Evolutionary conservation across 2,888 invertebrate genomes (phyloP), one percentile per base, ranked within the genome.

Genomic region (Neocrepidodera transversa): DNA sequence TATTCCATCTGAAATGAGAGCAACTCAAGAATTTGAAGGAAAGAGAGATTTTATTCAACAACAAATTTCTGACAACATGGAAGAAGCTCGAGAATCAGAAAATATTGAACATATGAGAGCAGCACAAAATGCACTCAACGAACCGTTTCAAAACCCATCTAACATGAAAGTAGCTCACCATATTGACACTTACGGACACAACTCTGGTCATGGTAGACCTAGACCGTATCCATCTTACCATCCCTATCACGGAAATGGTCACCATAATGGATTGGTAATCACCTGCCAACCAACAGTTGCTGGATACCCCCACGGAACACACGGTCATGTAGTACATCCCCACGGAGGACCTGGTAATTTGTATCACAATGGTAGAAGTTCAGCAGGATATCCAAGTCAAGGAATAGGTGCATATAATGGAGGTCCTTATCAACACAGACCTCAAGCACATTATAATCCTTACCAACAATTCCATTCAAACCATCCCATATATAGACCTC

Each of bases 241-340:
- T 7, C 61, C 60, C 1, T 49, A 63, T n/a, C 65, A 69, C 14
- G n/a, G n/a, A n/a, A 62, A 64, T 11, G 65, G 62, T 17, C 52
- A 62, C 14, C 77, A 78, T 58, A 74, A 69, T 59, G 79, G 79
- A 6, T 66, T 80, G 23, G 78, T 79, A 2, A 79, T 80, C 35
- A 79, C 79, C n/a, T 80, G 80, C 60, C 79, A 79, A 69, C 80
- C 80, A 10, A 75, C 76, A 58, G 69, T 79, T 28, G 77, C 78
- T 45, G 80, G 80, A 42, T 79, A 78, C 55, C 76, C 78, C 20
- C 68, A 74, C 30, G 65, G 69, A 10, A 59, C 67, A 3, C 63
- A 62, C 11, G 26, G 6, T n/a, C 48, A 54, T 5, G 42, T 58
- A 42, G 13, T 59, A 49, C 16, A 58, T 55, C 18, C 57, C 58